Base-by-base conservation (phyloP, 2,888 invertebrate species). In the Eucriotettix oculatus region DNA sequence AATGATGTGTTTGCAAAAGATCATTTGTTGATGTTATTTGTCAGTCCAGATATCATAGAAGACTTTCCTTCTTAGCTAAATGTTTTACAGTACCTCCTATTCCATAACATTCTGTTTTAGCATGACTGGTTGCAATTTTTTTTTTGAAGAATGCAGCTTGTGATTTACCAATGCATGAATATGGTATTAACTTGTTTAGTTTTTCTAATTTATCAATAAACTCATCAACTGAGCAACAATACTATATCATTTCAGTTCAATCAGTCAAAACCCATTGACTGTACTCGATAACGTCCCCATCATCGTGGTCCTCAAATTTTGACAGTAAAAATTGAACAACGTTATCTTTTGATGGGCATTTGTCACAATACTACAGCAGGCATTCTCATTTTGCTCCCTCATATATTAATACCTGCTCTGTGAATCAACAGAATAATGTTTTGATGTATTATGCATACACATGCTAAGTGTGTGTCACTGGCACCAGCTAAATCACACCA, bases 211-310 rank as follows among this genome's bases (percentile, higher is more conserved):
- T 42, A 10, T 56, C 56, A 42, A 56, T 56, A 42, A 11, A 56
- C 16, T 29, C 56, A 56, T 56, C 40, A 44, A 57, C 17, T 43
- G 43, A 17, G 53, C 12, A n/a, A 12, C 10, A 53, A n/a, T 16
- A 53, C 10, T 16, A 10, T 56, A 56, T 56, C 56, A 56, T 56
- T 42, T 56, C 14, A 16, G 56, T 56, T 42, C 56, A 14, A 42
- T 56, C 56, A 56, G 56, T 56, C n/a, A 42, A 56, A 42, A 56
- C 42, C 56, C 56, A 56, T 56, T 42, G 56, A 41, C n/a, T 53
- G 16, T 53, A 53, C 53, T 53, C 53, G 16, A 53, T 16, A 16
- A n/a, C 10, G 42, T 42, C 42, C n/a, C 42, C 42, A 16, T 56
- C 56, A 42, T 56, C 41, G 42, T 56, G n/a, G n/a, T n/a, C 44